These are phyloP conservation scores for Drosophila yooni DNA, from an alignment of 2,888 invertebrate genomes.

Conservation along the genomic window DNA sequence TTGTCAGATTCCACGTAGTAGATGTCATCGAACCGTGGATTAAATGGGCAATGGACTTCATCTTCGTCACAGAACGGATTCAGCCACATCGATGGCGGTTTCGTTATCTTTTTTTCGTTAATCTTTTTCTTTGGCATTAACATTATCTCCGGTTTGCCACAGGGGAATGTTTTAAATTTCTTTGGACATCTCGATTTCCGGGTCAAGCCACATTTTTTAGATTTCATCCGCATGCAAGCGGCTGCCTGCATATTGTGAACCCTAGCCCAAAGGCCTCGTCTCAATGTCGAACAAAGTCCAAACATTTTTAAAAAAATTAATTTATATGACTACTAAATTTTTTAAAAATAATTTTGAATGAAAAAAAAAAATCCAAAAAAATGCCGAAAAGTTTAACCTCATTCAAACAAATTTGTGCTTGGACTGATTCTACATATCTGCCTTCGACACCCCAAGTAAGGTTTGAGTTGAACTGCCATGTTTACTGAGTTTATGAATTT, in stretches of 20 bases:
- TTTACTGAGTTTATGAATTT: slow-evolving; percentile 28
- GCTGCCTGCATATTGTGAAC: background rate
- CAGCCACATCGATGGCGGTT: slow-evolving; percentile 69
- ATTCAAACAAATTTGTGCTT: background rate
- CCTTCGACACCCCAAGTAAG: no score
- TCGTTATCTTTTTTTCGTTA: slow-evolving; percentile 17
- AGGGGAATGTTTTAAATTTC: slow-evolving; percentile 28
- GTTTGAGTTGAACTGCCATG: background rate
- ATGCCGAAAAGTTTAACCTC: slow-evolving; percentile 18
- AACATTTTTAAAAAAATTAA: slow-evolving; percentile 16
- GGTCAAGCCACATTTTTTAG: slow-evolving; percentile 28
- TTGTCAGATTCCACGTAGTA: slow-evolving; percentile 80
- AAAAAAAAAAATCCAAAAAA: background rate
- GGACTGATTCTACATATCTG: background rate
- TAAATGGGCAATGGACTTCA: slow-evolving; percentile 45
- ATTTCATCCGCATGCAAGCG: slow-evolving; percentile 34
- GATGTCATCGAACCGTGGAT: slow-evolving; percentile 79
- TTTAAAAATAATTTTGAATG: slow-evolving; percentile 11
- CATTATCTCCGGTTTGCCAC: slow-evolving; percentile 51
- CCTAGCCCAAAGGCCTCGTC: background rate
- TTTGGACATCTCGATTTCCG: slow-evolving; percentile 25
- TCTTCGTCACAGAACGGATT: slow-evolving; percentile 69
- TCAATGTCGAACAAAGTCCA: background rate
- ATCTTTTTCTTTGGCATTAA: background rate
- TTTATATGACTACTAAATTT: slow-evolving; percentile 1